Base-by-base conservation (phyloP, 1,140 invertebrate species). In the Brachionus koreanus region DNA sequence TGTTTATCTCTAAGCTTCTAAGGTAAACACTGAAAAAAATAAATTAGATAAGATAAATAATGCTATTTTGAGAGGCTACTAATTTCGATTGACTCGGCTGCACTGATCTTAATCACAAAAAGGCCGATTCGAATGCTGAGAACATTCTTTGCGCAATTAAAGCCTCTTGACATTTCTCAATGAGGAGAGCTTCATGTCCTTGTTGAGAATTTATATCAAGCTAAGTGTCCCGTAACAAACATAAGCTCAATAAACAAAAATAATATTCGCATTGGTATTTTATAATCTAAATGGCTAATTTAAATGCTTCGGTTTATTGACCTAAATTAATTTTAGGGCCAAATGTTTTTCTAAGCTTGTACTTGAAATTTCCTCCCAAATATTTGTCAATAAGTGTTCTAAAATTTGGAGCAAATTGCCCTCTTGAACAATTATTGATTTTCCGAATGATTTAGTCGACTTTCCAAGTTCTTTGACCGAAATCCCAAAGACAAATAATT, bases 401-500 rank as follows among this genome's bases (percentile, higher is more conserved):
- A 57, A 57, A 57, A 57, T 57, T 25, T 57, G 16, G 49, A 57
- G 49, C 49, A 57, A 57, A 57, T 57, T 57, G 19, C 2, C 49
- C 49, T 57, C 49, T 57, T 57, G 49, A 57, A 57, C 49, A 57
- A 57, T 57, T 57, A 57, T 57, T 57, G 49, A 57, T 57, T 57
- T 57, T 57, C 49, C 49, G 49, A 57, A 57, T 57, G 49, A 57
- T 57, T 57, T 57, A 57, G n/a, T 19, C 19, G 49, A 19, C 49
- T 57, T 19, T 3, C 49, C 49, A 57, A 57, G 49, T n/a, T 57
- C 19, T 57, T 19, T 57, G 49, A 57, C 49, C 49, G 49, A 57
- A 57, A 57, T 19, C 16, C 19, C 49, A 9, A 23, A 19, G 19
- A 23, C 49, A 57, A 57, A 57, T 9, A 57, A 6, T 19, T 57